Conservation (phyloP, 2,888 invertebrate genomes). For the Oxytorus armatus region DNA sequence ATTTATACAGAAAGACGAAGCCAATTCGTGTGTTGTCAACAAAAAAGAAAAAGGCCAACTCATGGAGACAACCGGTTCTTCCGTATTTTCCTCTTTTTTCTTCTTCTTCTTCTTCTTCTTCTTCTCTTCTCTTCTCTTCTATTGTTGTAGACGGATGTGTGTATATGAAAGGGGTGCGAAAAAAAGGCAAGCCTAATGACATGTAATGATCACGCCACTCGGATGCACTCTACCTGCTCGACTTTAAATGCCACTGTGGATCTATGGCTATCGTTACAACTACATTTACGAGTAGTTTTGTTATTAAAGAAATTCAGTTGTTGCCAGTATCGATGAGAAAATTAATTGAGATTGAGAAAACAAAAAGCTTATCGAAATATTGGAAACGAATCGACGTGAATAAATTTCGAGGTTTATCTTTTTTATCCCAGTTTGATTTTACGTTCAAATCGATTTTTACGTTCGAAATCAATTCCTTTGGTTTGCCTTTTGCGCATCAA, state of each 20-base stretch:
- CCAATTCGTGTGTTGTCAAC: conserved; percentile 51
- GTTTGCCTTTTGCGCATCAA: no score
- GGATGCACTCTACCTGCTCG: conserved; percentile 48
- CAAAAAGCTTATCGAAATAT: no score
- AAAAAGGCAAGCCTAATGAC: conserved; percentile 46
- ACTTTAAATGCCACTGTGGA: conserved; percentile 35
- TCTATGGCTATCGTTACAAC: background rate
- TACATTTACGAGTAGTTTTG: background rate
- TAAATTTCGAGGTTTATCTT: no score
- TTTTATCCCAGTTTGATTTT: background rate
- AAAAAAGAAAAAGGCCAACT: conserved; percentile 54
- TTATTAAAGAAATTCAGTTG: background rate
- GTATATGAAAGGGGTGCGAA: conserved; percentile 8
- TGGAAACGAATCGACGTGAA: no score
- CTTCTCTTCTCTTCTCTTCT: conserved; percentile 35
- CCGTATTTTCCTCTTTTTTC: conserved; percentile 31
- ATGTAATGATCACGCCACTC: conserved; percentile 54
- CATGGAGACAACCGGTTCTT: conserved; percentile 43
- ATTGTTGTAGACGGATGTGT: conserved; percentile 15
- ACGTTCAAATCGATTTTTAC: no score
- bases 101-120: conserved; percentile 5
- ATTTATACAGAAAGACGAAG: conserved; percentile 28
- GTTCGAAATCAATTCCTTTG: no score
- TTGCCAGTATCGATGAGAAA: background rate
- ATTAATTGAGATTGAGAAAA: no score